phyloP scores from a whole-genome alignment of 2,113 vertebrate species.

The Platycercus adscitus region DNA sequence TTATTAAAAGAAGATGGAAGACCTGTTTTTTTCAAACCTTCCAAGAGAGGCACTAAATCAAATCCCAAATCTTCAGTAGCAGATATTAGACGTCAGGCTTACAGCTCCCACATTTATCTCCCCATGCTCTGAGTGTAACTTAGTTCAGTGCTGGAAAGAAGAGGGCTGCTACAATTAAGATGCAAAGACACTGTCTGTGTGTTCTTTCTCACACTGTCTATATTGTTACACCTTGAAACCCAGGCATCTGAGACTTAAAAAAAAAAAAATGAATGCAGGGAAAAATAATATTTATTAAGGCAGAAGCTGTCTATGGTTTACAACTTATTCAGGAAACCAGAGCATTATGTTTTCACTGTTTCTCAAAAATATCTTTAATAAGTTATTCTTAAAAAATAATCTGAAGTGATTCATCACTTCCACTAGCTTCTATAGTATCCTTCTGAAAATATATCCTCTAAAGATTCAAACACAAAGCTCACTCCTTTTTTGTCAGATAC shows the following conservation, averaged over 20 bases:
- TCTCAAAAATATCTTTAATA: background rate
- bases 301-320: background rate
- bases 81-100: conserved; percentile 72
- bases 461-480: conserved; percentile 11
- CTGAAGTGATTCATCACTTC: background rate
- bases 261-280: background rate
- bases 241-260: background rate
- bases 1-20: conserved; percentile 79
- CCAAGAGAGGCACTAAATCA: conserved; percentile 75
- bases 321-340: background rate
- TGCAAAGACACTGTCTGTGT: conserved; percentile 4
- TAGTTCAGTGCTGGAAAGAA: background rate
- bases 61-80: conserved; percentile 70
- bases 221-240: background rate
- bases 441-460: conserved; percentile 46
- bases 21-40: conserved; percentile 67
- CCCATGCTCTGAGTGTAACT: background rate
- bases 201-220: background rate
- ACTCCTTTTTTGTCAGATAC: background rate
- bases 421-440: background rate
- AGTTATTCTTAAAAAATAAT: background rate
- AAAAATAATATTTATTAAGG: background rate
- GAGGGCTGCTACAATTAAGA: conserved; percentile 56
- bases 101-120: conserved; percentile 71
- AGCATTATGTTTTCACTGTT: background rate